Percentiles rank a stretch among this genome's conserved stretches.
Conservation (phyloP, 2,888 invertebrate genomes). For the Cheilosia variabilis region DNA sequence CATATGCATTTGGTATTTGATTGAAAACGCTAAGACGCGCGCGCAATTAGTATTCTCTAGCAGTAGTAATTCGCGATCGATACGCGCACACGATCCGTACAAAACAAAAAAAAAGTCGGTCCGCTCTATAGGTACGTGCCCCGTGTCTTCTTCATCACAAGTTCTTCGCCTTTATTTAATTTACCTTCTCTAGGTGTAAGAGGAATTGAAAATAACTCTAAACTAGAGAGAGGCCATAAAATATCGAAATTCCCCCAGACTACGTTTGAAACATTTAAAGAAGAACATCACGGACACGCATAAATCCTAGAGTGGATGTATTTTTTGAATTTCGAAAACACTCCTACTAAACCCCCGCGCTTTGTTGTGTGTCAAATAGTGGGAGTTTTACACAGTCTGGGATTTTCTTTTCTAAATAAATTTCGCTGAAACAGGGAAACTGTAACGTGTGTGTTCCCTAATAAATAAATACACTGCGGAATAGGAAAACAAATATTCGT, state of each 20-base stretch:
- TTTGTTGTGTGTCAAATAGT: constrained; percentile 35
- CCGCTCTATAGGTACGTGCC: constrained; percentile 37
- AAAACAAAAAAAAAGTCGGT: constrained; percentile 34
- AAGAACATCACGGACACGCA: constrained; percentile 37
- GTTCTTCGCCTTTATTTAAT: constrained; percentile 39
- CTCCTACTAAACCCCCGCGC: constrained; percentile 31
- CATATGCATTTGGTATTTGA: constrained; percentile 53
- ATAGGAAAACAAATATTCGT: constrained; percentile 27
- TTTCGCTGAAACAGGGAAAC: constrained; percentile 41
- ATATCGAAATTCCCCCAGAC: constrained; percentile 37
- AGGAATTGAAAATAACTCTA: constrained; percentile 59
- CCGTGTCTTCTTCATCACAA: constrained; percentile 18
- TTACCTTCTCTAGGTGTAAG: constrained; percentile 47
- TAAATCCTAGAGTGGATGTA: constrained; percentile 15
- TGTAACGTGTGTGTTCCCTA: constrained; percentile 39
- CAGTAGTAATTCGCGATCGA: constrained; percentile 70
- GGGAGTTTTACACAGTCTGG: constrained; percentile 22
- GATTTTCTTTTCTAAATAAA: constrained; percentile 23
- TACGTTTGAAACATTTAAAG: constrained; percentile 36
- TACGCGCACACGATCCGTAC: constrained; percentile 64
- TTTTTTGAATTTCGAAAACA: constrained; percentile 21
- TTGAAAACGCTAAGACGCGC: constrained; percentile 66
- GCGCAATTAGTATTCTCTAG: constrained; percentile 72
- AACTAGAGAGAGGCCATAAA: constrained; percentile 38
- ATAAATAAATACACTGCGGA: constrained; percentile 15